Percentiles rank a stretch among this genome's conserved stretches.
These are phyloP conservation scores for Bombus difficillimus DNA, from an alignment of 1,140 invertebrate genomes.

Conservation along the genomic window DNA sequence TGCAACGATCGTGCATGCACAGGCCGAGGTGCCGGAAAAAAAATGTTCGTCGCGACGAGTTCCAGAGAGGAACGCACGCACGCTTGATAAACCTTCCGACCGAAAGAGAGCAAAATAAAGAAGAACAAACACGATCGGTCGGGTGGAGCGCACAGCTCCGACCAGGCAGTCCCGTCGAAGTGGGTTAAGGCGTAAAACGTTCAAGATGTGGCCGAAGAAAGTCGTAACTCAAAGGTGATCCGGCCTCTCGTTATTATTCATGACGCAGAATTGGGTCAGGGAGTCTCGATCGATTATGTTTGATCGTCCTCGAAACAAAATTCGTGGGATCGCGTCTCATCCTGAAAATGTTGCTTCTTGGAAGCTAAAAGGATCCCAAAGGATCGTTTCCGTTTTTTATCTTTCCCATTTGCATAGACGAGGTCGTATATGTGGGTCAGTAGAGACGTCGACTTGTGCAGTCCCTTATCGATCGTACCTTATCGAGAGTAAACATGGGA, in stretches of 20 bases:
- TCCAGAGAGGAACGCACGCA: neutral
- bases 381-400: neutral
- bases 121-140: constrained; percentile 10
- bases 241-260: constrained; percentile 45
- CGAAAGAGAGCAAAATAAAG: constrained; percentile 4
- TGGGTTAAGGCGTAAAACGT: constrained; percentile 39
- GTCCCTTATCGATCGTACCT: constrained; percentile 67
- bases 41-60: constrained; percentile 1
- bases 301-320: constrained; percentile 26
- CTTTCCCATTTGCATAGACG: neutral
- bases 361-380: neutral
- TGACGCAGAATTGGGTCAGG: constrained; percentile 33
- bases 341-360: neutral
- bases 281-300: constrained; percentile 29
- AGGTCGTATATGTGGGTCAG: constrained; percentile 60
- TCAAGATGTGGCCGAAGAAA: constrained; percentile 27
- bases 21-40: constrained; percentile 38
- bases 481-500: constrained; percentile 65
- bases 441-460: constrained; percentile 46
- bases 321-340: neutral
- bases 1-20: neutral
- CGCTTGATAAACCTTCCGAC: constrained; percentile 21
- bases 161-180: neutral
- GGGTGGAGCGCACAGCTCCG: neutral
- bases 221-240: constrained; percentile 51